Base-by-base conservation (phyloP, 2,888 invertebrate genomes). In the Megamerina dolium region DNA sequence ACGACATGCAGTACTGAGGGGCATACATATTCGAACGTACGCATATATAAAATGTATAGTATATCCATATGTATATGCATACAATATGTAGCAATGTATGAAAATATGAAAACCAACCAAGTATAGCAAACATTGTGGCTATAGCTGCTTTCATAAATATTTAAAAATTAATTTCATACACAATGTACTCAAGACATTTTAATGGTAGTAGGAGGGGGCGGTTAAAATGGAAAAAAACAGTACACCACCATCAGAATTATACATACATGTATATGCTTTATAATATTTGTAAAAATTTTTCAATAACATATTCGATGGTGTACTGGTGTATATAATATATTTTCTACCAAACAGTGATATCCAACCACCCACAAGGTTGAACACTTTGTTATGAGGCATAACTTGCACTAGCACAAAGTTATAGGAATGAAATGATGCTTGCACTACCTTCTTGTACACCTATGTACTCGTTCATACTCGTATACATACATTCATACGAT, bases 221-320 rank as follows among this genome's bases (percentile, higher is more conserved):
- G 3, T n/a, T 10, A 3, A 3, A 27, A 27, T n/a, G 5, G 27
- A 27, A 27, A 27, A 27, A 23, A 40, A 13, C 8, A 14, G 37
- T 14, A 12, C 4, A 31, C 9, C 6, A 14, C n/a, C n/a, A 14
- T 10, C 16, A 31, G 31, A 31, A 31, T 4, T 10, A 31, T 14
- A 14, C 13, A 14, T 31, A 13, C 31, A 31, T 13, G 13, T 16
- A 18, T 37, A 17, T 10, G 37, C 27, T 3, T 16, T 37, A 27
- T 23, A 17, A 27, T 19, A 34, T 26, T 26, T 36, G 44, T 30
- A 58, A 57, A 55, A 48, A 59, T 60, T 61, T 60, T 60, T 60
- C 59, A 60, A 61, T 60, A 61, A 60, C 58, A 55, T 61, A 56
- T 61, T 58, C 57, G 56, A 60, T 59, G 56, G 54, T 58, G 59